Percentiles rank a stretch among this genome's conserved stretches.
These are phyloP conservation scores for Xiphophorus couchianus DNA, from an alignment of 2,113 vertebrate genomes.

Conservation along the genomic window DNA sequence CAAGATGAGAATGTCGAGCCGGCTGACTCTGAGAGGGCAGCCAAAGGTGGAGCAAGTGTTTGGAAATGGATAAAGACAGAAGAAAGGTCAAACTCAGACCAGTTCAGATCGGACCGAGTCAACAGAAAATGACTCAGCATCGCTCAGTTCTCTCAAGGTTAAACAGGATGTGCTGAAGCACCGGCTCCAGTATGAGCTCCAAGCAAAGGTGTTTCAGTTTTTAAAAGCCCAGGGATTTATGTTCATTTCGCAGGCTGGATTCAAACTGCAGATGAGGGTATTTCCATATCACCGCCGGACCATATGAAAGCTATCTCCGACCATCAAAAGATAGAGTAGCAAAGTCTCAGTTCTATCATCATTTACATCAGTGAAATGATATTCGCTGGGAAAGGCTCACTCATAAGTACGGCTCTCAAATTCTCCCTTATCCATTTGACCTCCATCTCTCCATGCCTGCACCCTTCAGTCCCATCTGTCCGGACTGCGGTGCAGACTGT, in stretches of 20 bases:
- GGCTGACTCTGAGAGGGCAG: slow-evolving; percentile 39
- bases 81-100: slow-evolving; percentile 35
- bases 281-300: slow-evolving; percentile 68
- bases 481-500: slow-evolving; percentile 37
- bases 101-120: slow-evolving; percentile 48
- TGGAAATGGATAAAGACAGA: slow-evolving; percentile 1
- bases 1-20: slow-evolving; percentile 55
- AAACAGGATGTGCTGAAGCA: slow-evolving; percentile 59
- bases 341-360: slow-evolving; percentile 61
- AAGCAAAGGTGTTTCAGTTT: slow-evolving; percentile 46
- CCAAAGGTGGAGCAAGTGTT: slow-evolving; percentile 28
- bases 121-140: slow-evolving; percentile 52
- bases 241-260: slow-evolving; percentile 55
- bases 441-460: slow-evolving; percentile 30
- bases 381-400: slow-evolving; percentile 61
- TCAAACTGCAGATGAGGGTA: slow-evolving; percentile 50
- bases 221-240: slow-evolving; percentile 34
- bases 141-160: slow-evolving; percentile 63
- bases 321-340: slow-evolving; percentile 61
- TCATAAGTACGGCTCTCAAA: slow-evolving; percentile 57
- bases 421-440: slow-evolving; percentile 52
- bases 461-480: slow-evolving; percentile 64
- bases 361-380: slow-evolving; percentile 72
- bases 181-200: slow-evolving; percentile 38
- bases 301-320: slow-evolving; percentile 57